Percentiles rank a stretch among this genome's conserved stretches.
phyloP scores from a whole-genome alignment of 2,797 vertebrate genomes.

The Poeciliopsis presidionis region DNA sequence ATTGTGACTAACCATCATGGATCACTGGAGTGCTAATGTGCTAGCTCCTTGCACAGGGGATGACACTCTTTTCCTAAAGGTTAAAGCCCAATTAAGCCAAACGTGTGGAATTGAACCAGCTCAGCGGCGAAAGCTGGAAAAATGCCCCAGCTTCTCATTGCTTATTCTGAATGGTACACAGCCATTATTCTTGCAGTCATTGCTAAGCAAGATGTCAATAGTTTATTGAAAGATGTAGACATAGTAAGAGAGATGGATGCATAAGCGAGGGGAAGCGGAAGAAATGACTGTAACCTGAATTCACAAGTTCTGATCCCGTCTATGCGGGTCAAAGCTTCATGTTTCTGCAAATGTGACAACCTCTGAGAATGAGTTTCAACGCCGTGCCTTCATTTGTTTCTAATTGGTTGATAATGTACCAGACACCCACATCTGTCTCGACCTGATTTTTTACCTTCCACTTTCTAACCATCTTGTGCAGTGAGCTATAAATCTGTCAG shows the following conservation, averaged over 20 bases:
- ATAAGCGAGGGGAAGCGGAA: constrained; percentile 12
- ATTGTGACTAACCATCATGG: constrained; percentile 44
- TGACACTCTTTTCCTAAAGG: constrained; percentile 35
- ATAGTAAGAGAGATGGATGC: constrained; percentile 47
- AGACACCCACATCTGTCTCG: constrained; percentile 26
- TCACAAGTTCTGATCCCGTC: constrained; percentile 3
- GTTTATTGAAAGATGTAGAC: constrained; percentile 57
- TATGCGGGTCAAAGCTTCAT: constrained; percentile 11
- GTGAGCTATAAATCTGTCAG: constrained; percentile 46
- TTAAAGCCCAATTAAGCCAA: constrained; percentile 58
- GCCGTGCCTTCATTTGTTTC: constrained; percentile 44
- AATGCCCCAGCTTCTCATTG: constrained; percentile 68
- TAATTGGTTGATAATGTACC: constrained; percentile 56
- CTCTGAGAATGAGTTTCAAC: constrained; percentile 29
- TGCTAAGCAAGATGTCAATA: constrained; percentile 77
- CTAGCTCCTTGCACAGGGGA: constrained; percentile 33
- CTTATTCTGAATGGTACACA: constrained; percentile 51
- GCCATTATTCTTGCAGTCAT: constrained; percentile 71
- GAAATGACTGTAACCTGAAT: not conserved
- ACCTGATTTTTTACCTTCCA: constrained; percentile 23
- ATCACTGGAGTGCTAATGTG: constrained; percentile 12
- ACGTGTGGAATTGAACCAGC: constrained; percentile 55
- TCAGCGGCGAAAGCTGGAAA: constrained; percentile 55
- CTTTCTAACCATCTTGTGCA: constrained; percentile 30
- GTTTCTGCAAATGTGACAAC: constrained; percentile 27